Evolutionary conservation across 1,140 invertebrate species (phyloP), one percentile per base, ranked within the genome.

Genomic region (Brachionus asplanchnoidis): DNA sequence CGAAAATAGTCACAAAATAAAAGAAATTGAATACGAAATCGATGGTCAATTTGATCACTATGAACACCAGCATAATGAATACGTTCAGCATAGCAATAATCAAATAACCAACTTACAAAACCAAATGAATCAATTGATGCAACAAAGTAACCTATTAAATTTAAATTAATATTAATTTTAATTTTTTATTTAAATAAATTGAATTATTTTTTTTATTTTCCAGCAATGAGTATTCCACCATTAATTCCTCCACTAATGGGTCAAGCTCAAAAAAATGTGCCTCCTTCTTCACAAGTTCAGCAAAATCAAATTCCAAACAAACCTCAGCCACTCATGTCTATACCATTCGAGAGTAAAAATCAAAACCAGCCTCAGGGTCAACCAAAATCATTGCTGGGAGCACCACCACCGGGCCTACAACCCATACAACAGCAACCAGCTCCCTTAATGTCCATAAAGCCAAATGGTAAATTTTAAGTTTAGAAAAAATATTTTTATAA

Each of bases 21-120:
- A 93, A 8, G 92, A 93, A 77, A 93, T 95, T 40, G 93, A 94
- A 1, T 92, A 93, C 84, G 92, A 92, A 32, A 94, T 94, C 8
- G 88, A 90, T 77, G 66, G 86, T 32, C 88, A 90, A 17, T 95
- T 95, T 87, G 93, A 94, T 86, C 93, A 92, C 88, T 93, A 93
- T 73, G 94, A 97, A 90, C 93, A 94, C 53, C 96, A 98, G 87
- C 96, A 99, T 91, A 94, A 97, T 90, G 94, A 96, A 5, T 99
- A 97, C 89, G 93, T 96, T 6, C 92, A 93, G 65, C 97, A 99
- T 90, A 93, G 95, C 9, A 92, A 94, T 46, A 86, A 86, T 20
- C 90, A 91, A 86, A 87, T 91, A 87, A 93, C 95, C 88, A 94
- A 95, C 88, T 94, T 97, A 86, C 94, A 95, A 88, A 86, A 86